Evolutionary conservation across 92 coral and sea anemone species (phyloP).

Genomic region (Muricea muricata): DNA sequence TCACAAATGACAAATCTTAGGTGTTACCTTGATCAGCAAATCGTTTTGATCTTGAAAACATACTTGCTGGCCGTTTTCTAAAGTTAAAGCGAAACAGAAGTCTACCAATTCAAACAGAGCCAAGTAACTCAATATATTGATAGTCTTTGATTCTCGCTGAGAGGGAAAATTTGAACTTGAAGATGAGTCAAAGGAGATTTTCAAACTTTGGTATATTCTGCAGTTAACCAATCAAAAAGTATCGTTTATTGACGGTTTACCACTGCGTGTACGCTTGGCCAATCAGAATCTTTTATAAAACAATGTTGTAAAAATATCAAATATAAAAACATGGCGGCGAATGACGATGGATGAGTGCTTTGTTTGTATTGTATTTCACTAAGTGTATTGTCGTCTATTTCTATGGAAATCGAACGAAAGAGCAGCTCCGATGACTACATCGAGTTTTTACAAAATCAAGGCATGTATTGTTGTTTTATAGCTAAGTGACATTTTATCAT

Average conservation of each 20-base stretch:
- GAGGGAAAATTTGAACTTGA: background rate
- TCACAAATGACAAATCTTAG: too few species aligned
- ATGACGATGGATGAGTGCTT: background rate
- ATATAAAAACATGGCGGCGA: conserved; percentile 18
- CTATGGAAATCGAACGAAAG: conserved; percentile 25
- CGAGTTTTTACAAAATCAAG: conserved; percentile 92
- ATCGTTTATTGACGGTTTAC: too few species aligned
- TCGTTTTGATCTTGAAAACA: conserved; percentile 79
- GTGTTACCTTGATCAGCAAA: conserved; percentile 73
- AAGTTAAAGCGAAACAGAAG: background rate
- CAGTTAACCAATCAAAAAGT: too few species aligned
- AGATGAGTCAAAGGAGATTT: too few species aligned
- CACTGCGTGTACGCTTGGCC: too few species aligned
- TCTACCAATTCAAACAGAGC: too few species aligned
- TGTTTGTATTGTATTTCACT: background rate
- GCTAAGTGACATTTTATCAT: background rate
- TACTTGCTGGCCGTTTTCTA: background rate
- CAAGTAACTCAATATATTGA: background rate
- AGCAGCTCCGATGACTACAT: conserved; percentile 75
- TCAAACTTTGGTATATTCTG: background rate
- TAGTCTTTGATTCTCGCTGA: background rate
- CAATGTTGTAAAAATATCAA: too few species aligned
- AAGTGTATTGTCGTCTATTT: background rate
- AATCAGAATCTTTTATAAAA: conserved; percentile 63
- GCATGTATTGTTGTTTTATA: conserved; percentile 17